Conservation (phyloP, 1,140 invertebrate species). For the Mamestra configurata region DNA sequence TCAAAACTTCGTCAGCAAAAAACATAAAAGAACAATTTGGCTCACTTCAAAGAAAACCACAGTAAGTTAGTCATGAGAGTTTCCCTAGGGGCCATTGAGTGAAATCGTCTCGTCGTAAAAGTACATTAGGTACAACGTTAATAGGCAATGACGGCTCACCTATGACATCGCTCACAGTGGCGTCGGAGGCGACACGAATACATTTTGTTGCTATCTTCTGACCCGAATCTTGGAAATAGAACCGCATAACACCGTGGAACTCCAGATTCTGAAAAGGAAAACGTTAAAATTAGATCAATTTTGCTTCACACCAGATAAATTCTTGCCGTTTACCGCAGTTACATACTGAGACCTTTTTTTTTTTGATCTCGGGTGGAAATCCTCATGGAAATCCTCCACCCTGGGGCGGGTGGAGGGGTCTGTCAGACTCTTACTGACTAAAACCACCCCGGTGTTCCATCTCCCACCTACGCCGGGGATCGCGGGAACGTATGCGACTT, state of each 20-base stretch:
- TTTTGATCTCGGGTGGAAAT: too few species aligned
- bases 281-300: neutral
- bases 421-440: too few species aligned
- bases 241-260: constrained; percentile 99
- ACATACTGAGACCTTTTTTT: too few species aligned
- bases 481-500: too few species aligned
- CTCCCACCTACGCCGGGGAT: too few species aligned
- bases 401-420: too few species aligned
- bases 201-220: constrained; percentile 99
- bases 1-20: neutral
- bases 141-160: constrained; percentile 78
- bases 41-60: neutral
- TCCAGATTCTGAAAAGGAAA: constrained; percentile 95
- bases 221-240: constrained; percentile 99
- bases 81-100: neutral
- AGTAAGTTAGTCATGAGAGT: neutral
- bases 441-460: too few species aligned
- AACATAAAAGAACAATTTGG: neutral
- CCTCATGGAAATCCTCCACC: too few species aligned
- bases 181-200: constrained; percentile 98
- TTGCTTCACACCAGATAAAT: neutral
- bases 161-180: constrained; percentile 97
- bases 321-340: too few species aligned
- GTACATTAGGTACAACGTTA: neutral
- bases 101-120: constrained; percentile 19